Evolutionary conservation across 1,140 invertebrate species (phyloP).

Genomic region (Dendrolimus kikuchii): DNA sequence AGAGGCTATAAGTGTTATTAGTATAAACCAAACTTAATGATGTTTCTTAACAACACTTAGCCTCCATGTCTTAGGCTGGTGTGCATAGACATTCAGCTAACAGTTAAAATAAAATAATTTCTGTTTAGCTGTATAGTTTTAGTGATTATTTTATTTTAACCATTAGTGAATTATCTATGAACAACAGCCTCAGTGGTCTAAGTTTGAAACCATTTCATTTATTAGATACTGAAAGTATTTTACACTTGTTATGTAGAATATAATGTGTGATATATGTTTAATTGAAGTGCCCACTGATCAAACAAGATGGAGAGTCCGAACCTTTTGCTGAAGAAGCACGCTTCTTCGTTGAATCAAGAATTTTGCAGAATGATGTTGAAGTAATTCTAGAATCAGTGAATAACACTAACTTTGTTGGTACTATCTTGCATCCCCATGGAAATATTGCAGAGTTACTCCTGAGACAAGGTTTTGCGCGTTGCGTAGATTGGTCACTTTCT

Average conservation of each 20-base stretch:
- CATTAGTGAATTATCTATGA: too few relatives aligned
- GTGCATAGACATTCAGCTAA: too few relatives aligned
- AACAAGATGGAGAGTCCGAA: slow-evolving; percentile 61
- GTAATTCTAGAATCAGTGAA: slow-evolving; percentile 93
- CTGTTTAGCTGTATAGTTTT: too few relatives aligned
- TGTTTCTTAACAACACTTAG: too few relatives aligned
- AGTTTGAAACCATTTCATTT: too few relatives aligned
- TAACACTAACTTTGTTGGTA: slow-evolving; percentile 95
- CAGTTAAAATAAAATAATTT: too few relatives aligned
- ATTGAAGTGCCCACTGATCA: slow-evolving; percentile 46
- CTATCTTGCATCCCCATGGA: slow-evolving; percentile 92
- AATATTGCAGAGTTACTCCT: slow-evolving; percentile 97
- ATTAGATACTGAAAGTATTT: too few relatives aligned
- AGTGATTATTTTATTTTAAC: too few relatives aligned
- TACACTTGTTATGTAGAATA: neutral
- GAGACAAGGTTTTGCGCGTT: slow-evolving; percentile 93
- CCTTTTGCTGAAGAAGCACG: slow-evolving; percentile 74
- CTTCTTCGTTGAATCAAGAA: slow-evolving; percentile 91
- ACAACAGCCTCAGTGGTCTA: too few relatives aligned
- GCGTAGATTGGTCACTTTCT: slow-evolving; percentile 98
- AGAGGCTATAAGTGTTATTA: too few relatives aligned
- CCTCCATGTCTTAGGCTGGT: too few relatives aligned
- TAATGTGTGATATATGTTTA: neutral
- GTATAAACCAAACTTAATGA: too few relatives aligned
- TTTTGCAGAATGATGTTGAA: slow-evolving; percentile 95